Evolutionary conservation across 2,113 vertebrate species (phyloP).

Genomic region (Ammodramus savannarum): DNA sequence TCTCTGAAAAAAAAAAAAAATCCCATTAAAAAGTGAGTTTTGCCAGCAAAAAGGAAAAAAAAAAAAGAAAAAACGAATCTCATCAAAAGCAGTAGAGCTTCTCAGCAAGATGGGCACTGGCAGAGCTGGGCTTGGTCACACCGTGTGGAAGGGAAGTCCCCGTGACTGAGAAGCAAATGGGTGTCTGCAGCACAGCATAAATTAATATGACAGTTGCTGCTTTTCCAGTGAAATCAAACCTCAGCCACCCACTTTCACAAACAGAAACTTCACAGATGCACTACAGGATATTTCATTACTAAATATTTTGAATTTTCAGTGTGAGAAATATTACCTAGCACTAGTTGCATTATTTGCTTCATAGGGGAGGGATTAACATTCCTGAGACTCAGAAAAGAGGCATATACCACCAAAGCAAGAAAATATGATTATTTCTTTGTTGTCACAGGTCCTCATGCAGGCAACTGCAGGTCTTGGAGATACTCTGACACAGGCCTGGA

Average conservation of each 20-base stretch:
- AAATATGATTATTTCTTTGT: conserved; percentile 68
- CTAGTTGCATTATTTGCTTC: conserved; percentile 62
- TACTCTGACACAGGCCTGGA: background rate
- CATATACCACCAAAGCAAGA: conserved; percentile 32
- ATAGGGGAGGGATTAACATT: conserved; percentile 56
- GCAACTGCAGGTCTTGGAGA: conserved; percentile 38
- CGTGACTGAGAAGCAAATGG: background rate
- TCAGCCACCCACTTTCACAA: conserved; percentile 28
- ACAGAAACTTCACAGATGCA: conserved; percentile 56
- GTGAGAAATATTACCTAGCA: conserved; percentile 50
- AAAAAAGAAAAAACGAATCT: background rate
- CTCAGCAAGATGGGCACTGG: conserved; percentile 7
- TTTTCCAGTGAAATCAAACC: conserved; percentile 46
- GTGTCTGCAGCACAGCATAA: conserved; percentile 23
- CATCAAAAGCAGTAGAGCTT: conserved; percentile 33
- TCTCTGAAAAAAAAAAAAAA: background rate
- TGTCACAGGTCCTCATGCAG: conserved; percentile 50
- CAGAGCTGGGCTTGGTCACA: conserved; percentile 4
- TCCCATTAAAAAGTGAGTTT: background rate
- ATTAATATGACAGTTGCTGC: conserved; percentile 46
- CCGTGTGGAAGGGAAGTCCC: background rate
- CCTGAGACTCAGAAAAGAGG: conserved; percentile 26
- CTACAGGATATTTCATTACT: conserved; percentile 32
- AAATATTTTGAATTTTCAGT: conserved; percentile 58
- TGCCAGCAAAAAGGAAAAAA: background rate